phyloP scores from a whole-genome alignment of 2,888 invertebrate genomes.

The Saturnia japonica region DNA sequence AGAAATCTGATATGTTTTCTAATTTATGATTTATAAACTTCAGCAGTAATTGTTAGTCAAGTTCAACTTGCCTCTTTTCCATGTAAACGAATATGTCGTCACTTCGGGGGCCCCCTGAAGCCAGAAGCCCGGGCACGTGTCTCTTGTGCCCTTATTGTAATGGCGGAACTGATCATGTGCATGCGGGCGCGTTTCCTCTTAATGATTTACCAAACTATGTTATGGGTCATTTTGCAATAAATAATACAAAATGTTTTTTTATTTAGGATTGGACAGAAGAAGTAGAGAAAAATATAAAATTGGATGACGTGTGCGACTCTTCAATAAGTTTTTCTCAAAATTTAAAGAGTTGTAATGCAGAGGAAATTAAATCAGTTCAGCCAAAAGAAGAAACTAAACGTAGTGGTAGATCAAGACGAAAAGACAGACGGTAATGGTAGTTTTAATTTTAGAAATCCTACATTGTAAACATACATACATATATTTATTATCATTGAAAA shows the following conservation, averaged over 20 bases:
- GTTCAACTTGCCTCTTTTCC: too few relatives aligned
- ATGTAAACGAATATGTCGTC: too few relatives aligned
- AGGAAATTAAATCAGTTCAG: slow-evolving; percentile 60
- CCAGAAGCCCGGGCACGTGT: too few relatives aligned
- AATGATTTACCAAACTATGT: too few relatives aligned
- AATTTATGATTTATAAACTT: too few relatives aligned
- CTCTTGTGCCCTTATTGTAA: too few relatives aligned
- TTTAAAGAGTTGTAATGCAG: slow-evolving; percentile 49
- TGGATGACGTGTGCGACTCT: slow-evolving; percentile 68
- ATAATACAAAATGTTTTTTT: slow-evolving; percentile 19
- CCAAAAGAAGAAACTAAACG: slow-evolving; percentile 62
- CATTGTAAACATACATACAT: background rate
- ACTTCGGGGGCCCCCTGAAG: too few relatives aligned
- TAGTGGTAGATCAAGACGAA: slow-evolving; percentile 62
- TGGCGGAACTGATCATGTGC: too few relatives aligned
- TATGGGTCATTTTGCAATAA: background rate
- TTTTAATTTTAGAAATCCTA: background rate
- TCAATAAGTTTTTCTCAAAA: slow-evolving; percentile 65
- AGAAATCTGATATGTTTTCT: too few relatives aligned
- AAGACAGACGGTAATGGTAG: slow-evolving; percentile 63
- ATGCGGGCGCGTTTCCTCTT: too few relatives aligned
- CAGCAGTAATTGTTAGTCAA: too few relatives aligned
- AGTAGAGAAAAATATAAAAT: slow-evolving; percentile 74
- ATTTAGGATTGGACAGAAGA: slow-evolving; percentile 78
- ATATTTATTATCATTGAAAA: background rate